Evolutionary conservation across 2,113 vertebrate species (phyloP), one percentile per base, ranked within the genome.

Genomic region (Hydropotes inermis): DNA sequence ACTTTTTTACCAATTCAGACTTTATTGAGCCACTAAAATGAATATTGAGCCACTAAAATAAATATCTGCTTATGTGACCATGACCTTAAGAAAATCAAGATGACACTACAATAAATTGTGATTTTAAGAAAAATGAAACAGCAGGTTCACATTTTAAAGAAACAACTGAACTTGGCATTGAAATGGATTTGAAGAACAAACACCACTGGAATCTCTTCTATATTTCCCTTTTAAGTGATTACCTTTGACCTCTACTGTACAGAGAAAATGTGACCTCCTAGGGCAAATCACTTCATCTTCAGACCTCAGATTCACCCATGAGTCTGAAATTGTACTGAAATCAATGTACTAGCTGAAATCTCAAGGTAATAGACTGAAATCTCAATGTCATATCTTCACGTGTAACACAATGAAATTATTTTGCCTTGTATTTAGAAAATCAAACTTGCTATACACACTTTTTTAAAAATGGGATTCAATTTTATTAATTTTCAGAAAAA

Each of bases 41-140:
- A 54, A 15, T 54, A 74, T 25, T 74, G 70, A 76, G 58, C 14
- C 27, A 50, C 43, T 78, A 85, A 78, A 76, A 82, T 58, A 7
- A 91, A n/a, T 87, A 70, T 57, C 45, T 81, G 27, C 45, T 57
- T 87, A 54, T 76, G 21, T 27, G 64, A 92, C 25, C 21, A 67
- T 33, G n/a, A 93, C 36, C 33, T 95, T 91, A 92, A 86, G 58
- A 96, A 93, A 89, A 89, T 82, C 60, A 82, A 95, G 83, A 91
- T 16, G 13, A 70, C 57, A 86, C 33, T 82, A 82, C 78, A 95
- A 87, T 90, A 88, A 91, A 60, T 27, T 52, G 33, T 86, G 55
- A 83, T 54, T 39, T 52, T 78, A 57, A 91, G 54, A 95, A 86
- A 86, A 94, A 83, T 39, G 7, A 74, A 89, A 28, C 6, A 60